Percentiles rank a stretch among this genome's conserved stretches.
Conservation (phyloP, 2,888 invertebrate species). For the Chrysotoxum bicinctum region DNA sequence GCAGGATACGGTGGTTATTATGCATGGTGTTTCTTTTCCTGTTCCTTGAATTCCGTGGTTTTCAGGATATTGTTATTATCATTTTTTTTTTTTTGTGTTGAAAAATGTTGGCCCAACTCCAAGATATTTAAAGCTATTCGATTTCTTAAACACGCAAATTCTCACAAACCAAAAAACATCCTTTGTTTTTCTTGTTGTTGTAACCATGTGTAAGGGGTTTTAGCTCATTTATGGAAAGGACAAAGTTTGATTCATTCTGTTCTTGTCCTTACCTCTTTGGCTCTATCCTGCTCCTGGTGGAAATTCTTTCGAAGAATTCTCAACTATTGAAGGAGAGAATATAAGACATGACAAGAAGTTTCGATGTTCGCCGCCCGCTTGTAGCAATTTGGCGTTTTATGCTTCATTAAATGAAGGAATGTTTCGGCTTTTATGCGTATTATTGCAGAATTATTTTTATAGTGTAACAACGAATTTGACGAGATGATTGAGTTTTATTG, state of each 20-base stretch:
- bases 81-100: too few species aligned
- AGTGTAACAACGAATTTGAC: conserved; percentile 5
- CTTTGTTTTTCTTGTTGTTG: neutral
- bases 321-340: neutral
- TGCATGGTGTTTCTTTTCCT: neutral
- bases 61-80: too few species aligned
- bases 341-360: conserved; percentile 25
- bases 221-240: conserved; percentile 33
- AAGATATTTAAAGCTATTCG: conserved; percentile 4
- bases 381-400: conserved; percentile 18
- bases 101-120: neutral
- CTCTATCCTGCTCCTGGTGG: neutral
- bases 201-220: neutral
- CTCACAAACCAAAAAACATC: neutral
- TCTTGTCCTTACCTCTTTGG: neutral
- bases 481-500: conserved; percentile 41
- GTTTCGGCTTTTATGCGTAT: neutral
- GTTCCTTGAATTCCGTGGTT: neutral
- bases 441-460: neutral
- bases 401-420: conserved; percentile 40
- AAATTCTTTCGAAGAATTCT: neutral
- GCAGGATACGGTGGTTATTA: conserved; percentile 1
- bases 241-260: conserved; percentile 45
- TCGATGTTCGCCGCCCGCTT: neutral
- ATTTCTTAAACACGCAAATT: neutral